Percentiles rank a stretch among this genome's conserved stretches.
Evolutionary conservation across 2,888 invertebrate species (phyloP).

Genomic region (Teinopalpus imperialis): DNA sequence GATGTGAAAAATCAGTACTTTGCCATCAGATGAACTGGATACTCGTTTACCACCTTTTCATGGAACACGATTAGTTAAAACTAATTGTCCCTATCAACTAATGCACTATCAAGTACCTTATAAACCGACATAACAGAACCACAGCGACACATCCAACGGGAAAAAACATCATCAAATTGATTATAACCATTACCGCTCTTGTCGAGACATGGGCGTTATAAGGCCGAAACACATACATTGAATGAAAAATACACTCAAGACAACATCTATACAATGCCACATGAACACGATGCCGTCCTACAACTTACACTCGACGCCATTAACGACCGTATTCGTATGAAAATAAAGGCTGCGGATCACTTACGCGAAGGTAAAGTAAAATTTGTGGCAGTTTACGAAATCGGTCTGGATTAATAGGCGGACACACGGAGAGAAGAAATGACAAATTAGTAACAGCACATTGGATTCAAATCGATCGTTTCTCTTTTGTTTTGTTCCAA

Average conservation of each 20-base stretch:
- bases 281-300: constrained; percentile 11
- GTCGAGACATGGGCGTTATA: constrained; percentile 69
- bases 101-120: constrained; percentile 18
- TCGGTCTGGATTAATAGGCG: constrained; percentile 70
- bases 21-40: too few species aligned
- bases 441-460: constrained; percentile 75
- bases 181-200: constrained; percentile 68
- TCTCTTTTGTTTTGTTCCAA: constrained; percentile 40
- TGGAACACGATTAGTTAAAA: constrained; percentile 14
- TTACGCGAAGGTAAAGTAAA: not conserved
- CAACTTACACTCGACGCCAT: constrained; percentile 24
- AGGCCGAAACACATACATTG: constrained; percentile 60
- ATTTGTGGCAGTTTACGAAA: constrained; percentile 49
- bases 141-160: constrained; percentile 32
- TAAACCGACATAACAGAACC: constrained; percentile 17
- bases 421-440: constrained; percentile 54
- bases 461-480: constrained; percentile 57
- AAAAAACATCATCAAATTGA: constrained; percentile 61
- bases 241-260: constrained; percentile 68
- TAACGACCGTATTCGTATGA: constrained; percentile 13
- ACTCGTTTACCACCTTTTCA: too few species aligned
- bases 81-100: constrained; percentile 20
- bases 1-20: too few species aligned
- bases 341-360: constrained; percentile 25
- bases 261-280: constrained; percentile 52